Conservation (phyloP, 2,113 vertebrate species). For the Perccottus glenii region DNA sequence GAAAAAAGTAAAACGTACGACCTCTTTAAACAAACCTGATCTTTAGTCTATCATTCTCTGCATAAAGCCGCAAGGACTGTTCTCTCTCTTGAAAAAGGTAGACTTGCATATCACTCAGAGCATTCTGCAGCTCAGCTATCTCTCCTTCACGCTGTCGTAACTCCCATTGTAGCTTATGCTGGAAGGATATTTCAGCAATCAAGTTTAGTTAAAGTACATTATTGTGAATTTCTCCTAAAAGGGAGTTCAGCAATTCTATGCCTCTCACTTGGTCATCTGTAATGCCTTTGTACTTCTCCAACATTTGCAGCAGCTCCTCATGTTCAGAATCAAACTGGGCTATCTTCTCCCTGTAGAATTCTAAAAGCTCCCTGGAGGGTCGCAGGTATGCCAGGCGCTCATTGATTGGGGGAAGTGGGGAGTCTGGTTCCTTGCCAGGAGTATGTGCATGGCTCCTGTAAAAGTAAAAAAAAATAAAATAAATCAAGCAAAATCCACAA, state of each 20-base stretch:
- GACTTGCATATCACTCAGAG: constrained; percentile 94
- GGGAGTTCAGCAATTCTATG: not conserved
- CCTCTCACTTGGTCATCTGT: constrained; percentile 86
- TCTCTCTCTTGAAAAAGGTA: constrained; percentile 95
- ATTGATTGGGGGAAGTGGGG: constrained; percentile 83
- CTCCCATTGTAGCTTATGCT: constrained; percentile 92
- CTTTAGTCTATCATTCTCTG: constrained; percentile 93
- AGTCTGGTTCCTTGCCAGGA: constrained; percentile 59
- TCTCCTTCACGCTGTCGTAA: constrained; percentile 88
- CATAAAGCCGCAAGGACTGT: constrained; percentile 89
- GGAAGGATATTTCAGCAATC: not conserved
- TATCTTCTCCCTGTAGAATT: constrained; percentile 91
- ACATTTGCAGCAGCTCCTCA: constrained; percentile 86
- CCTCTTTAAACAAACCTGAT: constrained; percentile 83
- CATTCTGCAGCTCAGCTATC: constrained; percentile 88
- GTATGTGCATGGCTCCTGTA: constrained; percentile 38
- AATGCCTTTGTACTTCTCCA: constrained; percentile 84
- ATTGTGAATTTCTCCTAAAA: not conserved
- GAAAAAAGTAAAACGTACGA: not conserved
- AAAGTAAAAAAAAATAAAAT: not conserved
- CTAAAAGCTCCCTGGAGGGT: constrained; percentile 90
- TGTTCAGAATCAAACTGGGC: constrained; percentile 90
- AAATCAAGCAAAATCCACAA: not conserved
- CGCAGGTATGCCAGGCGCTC: constrained; percentile 85
- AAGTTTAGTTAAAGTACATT: not conserved